Evolutionary conservation across 1,140 invertebrate genomes (phyloP).

Genomic region (Melipona quadrifasciata): DNA sequence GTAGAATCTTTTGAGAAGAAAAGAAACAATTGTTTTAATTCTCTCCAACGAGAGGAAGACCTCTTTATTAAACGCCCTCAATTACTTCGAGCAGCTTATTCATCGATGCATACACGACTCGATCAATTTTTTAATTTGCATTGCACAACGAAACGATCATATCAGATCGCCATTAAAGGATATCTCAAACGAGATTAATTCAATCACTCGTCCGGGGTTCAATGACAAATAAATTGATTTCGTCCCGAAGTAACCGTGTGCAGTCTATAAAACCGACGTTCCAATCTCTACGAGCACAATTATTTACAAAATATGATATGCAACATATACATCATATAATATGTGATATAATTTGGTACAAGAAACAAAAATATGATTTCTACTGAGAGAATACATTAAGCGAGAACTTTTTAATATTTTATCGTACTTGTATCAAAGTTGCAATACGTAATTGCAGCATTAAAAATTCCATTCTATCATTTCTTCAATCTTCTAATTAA

Average conservation of each 20-base stretch:
- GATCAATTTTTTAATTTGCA: not conserved
- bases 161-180: not conserved
- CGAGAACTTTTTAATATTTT: not conserved
- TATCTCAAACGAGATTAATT: constrained; percentile 18
- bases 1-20: not conserved
- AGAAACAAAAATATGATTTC: not conserved
- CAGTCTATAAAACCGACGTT: not conserved
- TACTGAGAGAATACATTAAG: not conserved
- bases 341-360: too few relatives aligned
- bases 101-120: not conserved
- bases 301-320: too few relatives aligned
- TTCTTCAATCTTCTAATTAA: too few relatives aligned
- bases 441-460: too few relatives aligned
- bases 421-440: too few relatives aligned
- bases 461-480: too few relatives aligned
- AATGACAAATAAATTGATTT: constrained; percentile 39
- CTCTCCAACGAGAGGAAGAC: not conserved
- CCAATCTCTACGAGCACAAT: too few relatives aligned
- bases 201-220: not conserved
- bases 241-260: not conserved
- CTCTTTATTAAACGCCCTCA: not conserved
- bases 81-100: not conserved
- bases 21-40: not conserved
- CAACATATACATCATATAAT: not conserved
- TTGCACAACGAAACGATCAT: not conserved